Evolutionary conservation across 2,113 vertebrate genomes (phyloP).

Genomic region (Polypterus senegalus): DNA sequence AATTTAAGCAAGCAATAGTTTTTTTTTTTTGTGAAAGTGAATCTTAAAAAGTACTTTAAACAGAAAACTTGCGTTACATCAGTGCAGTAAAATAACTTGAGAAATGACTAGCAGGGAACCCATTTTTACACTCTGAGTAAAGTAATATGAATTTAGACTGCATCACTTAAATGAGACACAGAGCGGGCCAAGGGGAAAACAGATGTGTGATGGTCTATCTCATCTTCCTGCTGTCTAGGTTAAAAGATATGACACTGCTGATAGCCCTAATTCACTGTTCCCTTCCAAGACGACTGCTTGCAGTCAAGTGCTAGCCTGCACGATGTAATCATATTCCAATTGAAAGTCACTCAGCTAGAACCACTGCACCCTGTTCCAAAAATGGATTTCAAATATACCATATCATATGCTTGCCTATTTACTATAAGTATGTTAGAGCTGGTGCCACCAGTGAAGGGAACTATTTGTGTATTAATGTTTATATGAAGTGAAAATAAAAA

Average conservation of each 20-base stretch:
- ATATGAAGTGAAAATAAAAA: too few relatives aligned
- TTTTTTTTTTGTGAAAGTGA: too few relatives aligned
- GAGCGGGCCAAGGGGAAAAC: slow-evolving; percentile 12
- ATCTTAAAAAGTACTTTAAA: too few relatives aligned
- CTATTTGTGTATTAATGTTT: too few relatives aligned
- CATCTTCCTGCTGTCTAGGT: slow-evolving; percentile 17
- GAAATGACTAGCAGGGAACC: neutral
- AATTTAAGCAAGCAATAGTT: too few relatives aligned
- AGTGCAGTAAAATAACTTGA: neutral
- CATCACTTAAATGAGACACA: neutral
- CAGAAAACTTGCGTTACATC: too few relatives aligned
- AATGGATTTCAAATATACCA: slow-evolving; percentile 24
- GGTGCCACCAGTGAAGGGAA: neutral
- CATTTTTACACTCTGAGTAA: neutral
- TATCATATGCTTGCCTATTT: slow-evolving; percentile 21
- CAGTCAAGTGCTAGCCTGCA: neutral
- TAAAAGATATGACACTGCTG: slow-evolving; percentile 15
- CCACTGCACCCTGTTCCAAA: slow-evolving; percentile 17
- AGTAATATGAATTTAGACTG: slow-evolving; percentile 3
- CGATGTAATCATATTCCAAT: slow-evolving; percentile 28
- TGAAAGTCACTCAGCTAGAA: slow-evolving; percentile 24
- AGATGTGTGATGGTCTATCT: slow-evolving; percentile 16
- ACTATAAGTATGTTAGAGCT: slow-evolving; percentile 20
- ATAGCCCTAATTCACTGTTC: slow-evolving; percentile 20
- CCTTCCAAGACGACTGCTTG: slow-evolving; percentile 10